Conservation (phyloP, 2,113 vertebrate species). For the Mionectes macconnelli region DNA sequence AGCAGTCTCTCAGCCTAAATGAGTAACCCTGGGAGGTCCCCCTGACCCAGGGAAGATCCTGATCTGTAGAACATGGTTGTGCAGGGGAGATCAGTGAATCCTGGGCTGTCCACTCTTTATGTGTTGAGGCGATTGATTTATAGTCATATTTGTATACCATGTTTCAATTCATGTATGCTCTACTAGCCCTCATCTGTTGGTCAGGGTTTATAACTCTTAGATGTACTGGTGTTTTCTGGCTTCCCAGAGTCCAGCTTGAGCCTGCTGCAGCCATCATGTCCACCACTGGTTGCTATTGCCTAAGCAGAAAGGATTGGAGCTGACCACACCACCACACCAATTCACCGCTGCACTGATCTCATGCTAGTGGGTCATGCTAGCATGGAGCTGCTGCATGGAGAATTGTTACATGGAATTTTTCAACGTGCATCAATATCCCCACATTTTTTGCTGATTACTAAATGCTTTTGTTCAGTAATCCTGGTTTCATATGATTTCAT, state of each 20-base stretch:
- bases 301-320: background rate
- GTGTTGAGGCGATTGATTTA: background rate
- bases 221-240: background rate
- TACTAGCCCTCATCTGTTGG: background rate
- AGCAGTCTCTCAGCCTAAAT: background rate
- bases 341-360: background rate
- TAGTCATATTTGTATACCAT: background rate
- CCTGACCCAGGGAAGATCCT: background rate
- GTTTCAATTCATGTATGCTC: background rate
- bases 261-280: background rate
- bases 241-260: background rate
- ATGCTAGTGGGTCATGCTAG: background rate
- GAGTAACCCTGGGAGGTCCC: background rate
- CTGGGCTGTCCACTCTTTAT: background rate
- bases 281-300: background rate
- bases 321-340: background rate
- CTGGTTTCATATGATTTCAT: background rate
- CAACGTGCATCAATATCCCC: background rate
- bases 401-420: background rate
- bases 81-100: background rate
- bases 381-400: background rate
- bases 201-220: background rate
- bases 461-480: background rate
- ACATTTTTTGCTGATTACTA: background rate
- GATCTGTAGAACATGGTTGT: fast-evolving